Evolutionary conservation across 2,797 vertebrate genomes (phyloP), one percentile per base, ranked within the genome.

Genomic region (Fistularia tabacaria): DNA sequence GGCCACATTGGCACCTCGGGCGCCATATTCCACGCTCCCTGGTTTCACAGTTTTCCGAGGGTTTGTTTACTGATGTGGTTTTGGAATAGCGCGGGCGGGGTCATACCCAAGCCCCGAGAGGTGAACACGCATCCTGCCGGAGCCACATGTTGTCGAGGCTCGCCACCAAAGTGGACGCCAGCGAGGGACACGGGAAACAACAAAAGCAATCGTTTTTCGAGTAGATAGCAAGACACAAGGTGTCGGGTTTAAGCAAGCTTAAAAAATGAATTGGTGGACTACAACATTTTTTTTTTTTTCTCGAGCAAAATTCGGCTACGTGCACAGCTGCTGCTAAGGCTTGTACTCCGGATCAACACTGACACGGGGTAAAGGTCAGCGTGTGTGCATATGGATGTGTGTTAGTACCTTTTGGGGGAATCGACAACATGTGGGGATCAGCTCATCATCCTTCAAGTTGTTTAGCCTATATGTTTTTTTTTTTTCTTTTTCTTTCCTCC

Each of bases 11-110:
- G 49, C 15, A 9, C 54, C 59, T 73, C 47, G 59, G 62, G 54
- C 49, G 63, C 42, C 61, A 47, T 74, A 77, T 71, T 67, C 66
- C 62, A 39, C 3, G 8, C 53, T 68, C 11, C 8, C 52, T 63
- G 54, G 69, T 48, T 62, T 38, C 55, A 49, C 8, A 54, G 45
- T 57, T 74, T 69, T 77, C 62, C 64, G 66, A 72, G 14, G 61
- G 46, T 76, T 74, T 76, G 70, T 77, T 80, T 79, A 71, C 71
- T 57, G 51, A n/a, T 51, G 6, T 41, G 55, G 69, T 69, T 83
- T n/a, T 5, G 78, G 64, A 83, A 77, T 72, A 72, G 54, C 57
- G 51, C 36, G 6, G 10, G 36, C 52, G 60, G 46, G 63, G 80
- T n/a, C 69, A 76, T 54, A 6, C 0, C 10, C 1, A 54, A 49